Evolutionary conservation across 2,888 invertebrate species (phyloP), one percentile per base, ranked within the genome.

Genomic region (Pocota personata): DNA sequence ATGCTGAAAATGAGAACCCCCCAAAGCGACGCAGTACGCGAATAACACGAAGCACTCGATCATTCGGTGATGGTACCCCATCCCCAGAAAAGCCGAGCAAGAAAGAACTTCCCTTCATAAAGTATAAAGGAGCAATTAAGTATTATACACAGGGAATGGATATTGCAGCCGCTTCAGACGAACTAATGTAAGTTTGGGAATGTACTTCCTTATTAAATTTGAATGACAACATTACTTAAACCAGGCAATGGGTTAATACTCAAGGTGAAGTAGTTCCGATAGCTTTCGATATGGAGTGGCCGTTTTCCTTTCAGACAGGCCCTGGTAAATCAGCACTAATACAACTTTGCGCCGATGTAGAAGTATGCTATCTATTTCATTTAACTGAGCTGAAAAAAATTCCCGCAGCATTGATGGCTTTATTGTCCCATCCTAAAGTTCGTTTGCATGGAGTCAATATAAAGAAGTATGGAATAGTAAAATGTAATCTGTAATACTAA

Each of bases 261-360:
- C 90, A 92, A 89, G 3, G 69, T 12, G 91, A 92, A 3, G 87
- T 92, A 19, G 91, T 94, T 40, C 93, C 94, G 3, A 90, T 95
- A 82, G 95, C 95, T 3, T 95, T 95, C 89, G 95, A 95, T 89
- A 92, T 95, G 90, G 95, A 95, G 90, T 95, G 95, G 95, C 95
- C 95, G 4, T 95, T 95, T 88, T 93, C 91, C 73, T 95, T 93
- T 88, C 92, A 94, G 91, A 94, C 94, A 0, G 95, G 94, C 3
- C 91, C 94, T 21, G 94, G 94, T 1, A 95, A 94, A 91, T 93
- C 94, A 0, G 93, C 95, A 0, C 92, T 95, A 1, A 94, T 95
- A 58, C 95, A 95, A 91, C 93, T 95, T 58, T 95, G 95, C 89
- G 92, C 94, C 2, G 93, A 94, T 14, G 91, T 93, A 55, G 89